Conservation (phyloP, 2,888 invertebrate genomes). For the Melanchra persicariae region DNA sequence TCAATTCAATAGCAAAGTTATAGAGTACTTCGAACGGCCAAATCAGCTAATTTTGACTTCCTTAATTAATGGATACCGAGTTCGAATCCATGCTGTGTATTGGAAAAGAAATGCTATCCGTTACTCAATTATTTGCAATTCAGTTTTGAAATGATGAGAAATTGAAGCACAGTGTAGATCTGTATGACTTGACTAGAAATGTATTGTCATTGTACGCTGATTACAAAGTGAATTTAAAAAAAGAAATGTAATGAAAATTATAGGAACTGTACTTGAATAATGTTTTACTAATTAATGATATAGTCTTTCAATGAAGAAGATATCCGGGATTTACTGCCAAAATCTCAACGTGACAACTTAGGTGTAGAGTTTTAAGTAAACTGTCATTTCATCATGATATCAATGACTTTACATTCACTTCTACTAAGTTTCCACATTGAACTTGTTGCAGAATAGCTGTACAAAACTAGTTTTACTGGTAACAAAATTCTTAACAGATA, state of each 20-base stretch:
- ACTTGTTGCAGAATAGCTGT: neutral
- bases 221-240: too few relatives aligned
- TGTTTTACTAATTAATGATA: too few relatives aligned
- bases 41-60: slow-evolving; percentile 5
- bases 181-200: neutral
- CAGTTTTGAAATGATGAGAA: neutral
- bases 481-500: neutral
- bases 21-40: neutral
- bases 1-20: slow-evolving; percentile 4
- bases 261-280: too few relatives aligned
- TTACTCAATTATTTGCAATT: slow-evolving; percentile 8
- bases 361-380: too few relatives aligned
- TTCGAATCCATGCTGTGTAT: neutral
- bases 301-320: too few relatives aligned
- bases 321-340: too few relatives aligned
- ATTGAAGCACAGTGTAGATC: neutral
- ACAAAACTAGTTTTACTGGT: neutral
- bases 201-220: too few relatives aligned
- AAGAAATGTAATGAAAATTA: too few relatives aligned
- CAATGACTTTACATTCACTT: neutral
- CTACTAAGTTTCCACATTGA: neutral
- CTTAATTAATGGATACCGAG: slow-evolving; percentile 11
- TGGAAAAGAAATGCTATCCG: neutral
- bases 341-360: too few relatives aligned
- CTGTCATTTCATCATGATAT: too few relatives aligned